These are phyloP conservation scores for Chinchilla lanigera DNA, from an alignment of 2,113 vertebrate species.

Conservation along the genomic window DNA sequence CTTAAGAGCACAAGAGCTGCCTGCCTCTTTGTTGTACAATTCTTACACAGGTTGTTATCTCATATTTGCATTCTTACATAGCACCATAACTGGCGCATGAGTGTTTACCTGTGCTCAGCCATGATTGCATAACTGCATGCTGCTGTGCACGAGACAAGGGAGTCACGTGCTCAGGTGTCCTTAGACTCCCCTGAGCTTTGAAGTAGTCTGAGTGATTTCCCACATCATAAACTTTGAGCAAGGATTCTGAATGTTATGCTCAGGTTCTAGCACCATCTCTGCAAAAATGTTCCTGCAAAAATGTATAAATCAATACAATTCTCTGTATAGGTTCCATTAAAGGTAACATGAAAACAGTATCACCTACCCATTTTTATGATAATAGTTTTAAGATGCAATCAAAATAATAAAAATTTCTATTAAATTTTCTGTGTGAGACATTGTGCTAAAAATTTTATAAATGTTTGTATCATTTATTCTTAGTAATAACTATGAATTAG, in stretches of 20 bases:
- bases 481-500: neutral
- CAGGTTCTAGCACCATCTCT: neutral
- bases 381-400: neutral
- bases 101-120: no score
- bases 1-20: no score
- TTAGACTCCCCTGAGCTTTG: no score
- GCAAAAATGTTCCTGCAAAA: neutral
- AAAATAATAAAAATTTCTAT: neutral
- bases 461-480: neutral
- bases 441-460: neutral
- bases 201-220: no score
- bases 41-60: no score
- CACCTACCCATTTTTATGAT: neutral
- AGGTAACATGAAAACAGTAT: neutral
- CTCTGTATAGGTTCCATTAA: neutral
- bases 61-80: no score
- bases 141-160: no score
- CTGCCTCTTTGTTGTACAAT: no score
- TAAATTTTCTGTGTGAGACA: neutral
- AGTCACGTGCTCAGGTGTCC: no score
- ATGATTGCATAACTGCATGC: no score
- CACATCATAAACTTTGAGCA: neutral
- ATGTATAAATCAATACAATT: neutral
- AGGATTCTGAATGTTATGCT: neutral
- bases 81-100: no score